These are phyloP conservation scores for Channa maculata DNA, from an alignment of 2,113 vertebrate genomes.

Conservation along the genomic window DNA sequence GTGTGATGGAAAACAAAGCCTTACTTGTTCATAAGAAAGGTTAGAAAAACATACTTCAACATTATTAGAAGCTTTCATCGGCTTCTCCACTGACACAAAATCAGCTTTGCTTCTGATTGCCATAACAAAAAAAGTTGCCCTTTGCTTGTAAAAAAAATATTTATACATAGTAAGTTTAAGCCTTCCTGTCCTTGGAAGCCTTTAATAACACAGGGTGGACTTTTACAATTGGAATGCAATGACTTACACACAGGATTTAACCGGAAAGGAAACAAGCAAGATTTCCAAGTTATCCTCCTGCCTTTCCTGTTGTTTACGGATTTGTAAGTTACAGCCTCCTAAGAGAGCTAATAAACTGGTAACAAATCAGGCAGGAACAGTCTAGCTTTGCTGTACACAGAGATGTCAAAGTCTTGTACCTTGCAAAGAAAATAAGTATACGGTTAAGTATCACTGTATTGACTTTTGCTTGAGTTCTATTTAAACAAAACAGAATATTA, in stretches of 20 bases:
- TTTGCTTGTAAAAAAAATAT: too few species aligned
- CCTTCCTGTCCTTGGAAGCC: too few species aligned
- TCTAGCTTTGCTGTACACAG: slow-evolving; percentile 14
- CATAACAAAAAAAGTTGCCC: too few species aligned
- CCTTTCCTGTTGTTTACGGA: slow-evolving; percentile 30
- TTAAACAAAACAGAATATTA: slow-evolving; percentile 5
- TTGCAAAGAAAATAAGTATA: neutral
- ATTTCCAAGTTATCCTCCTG: slow-evolving; percentile 3
- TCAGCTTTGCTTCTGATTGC: too few species aligned
- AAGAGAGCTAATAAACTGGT: slow-evolving; percentile 28
- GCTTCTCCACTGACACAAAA: too few species aligned
- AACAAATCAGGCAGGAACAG: slow-evolving; percentile 44
- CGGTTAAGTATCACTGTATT: neutral
- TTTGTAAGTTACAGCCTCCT: slow-evolving; percentile 25
- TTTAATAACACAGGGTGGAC: too few species aligned
- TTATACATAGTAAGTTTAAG: too few species aligned
- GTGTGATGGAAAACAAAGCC: slow-evolving; percentile 11
- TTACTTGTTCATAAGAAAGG: neutral
- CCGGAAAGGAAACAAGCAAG: slow-evolving; percentile 4
- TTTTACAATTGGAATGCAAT: slow-evolving; percentile 14
- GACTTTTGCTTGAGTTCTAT: neutral
- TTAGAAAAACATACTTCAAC: neutral
- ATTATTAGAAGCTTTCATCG: too few species aligned
- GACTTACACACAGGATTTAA: slow-evolving; percentile 8
- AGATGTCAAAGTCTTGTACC: neutral